Conservation (phyloP, 2,888 invertebrate genomes). For the Mimas tiliae region DNA sequence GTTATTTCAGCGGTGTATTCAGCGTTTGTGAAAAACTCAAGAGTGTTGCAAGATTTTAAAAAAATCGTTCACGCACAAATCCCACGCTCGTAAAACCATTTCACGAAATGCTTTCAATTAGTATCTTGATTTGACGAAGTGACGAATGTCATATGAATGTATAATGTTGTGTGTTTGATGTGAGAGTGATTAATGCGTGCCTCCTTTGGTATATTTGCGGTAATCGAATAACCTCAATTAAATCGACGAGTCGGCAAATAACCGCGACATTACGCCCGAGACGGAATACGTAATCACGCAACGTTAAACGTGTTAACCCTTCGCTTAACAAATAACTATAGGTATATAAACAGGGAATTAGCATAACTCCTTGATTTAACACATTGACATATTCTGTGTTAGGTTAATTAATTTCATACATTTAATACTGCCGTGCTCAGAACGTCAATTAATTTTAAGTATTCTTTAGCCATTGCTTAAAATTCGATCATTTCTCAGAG, state of each 20-base stretch:
- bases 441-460: not conserved
- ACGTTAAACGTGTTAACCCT: slow-evolving; percentile 54
- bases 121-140: slow-evolving; percentile 33
- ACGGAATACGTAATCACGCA: slow-evolving; percentile 67
- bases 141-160: slow-evolving; percentile 25
- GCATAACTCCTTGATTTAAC: not conserved
- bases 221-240: slow-evolving; percentile 64
- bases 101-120: slow-evolving; percentile 82
- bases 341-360: slow-evolving; percentile 19
- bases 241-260: slow-evolving; percentile 60
- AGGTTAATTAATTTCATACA: not conserved
- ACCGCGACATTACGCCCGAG: slow-evolving; percentile 58
- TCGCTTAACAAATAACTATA: slow-evolving; percentile 38
- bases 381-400: not conserved
- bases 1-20: slow-evolving; percentile 76
- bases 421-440: not conserved
- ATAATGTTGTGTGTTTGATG: slow-evolving; percentile 44
- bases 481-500: no score
- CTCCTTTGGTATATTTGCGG: slow-evolving; percentile 55
- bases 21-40: slow-evolving; percentile 65
- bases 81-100: slow-evolving; percentile 85
- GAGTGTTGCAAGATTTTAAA: slow-evolving; percentile 64
- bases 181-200: slow-evolving; percentile 52
- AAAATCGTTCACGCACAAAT: slow-evolving; percentile 78
- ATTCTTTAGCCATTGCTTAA: no score